Evolutionary conservation across 2,113 vertebrate genomes (phyloP).

Genomic region (Neopipo cinnamomea): DNA sequence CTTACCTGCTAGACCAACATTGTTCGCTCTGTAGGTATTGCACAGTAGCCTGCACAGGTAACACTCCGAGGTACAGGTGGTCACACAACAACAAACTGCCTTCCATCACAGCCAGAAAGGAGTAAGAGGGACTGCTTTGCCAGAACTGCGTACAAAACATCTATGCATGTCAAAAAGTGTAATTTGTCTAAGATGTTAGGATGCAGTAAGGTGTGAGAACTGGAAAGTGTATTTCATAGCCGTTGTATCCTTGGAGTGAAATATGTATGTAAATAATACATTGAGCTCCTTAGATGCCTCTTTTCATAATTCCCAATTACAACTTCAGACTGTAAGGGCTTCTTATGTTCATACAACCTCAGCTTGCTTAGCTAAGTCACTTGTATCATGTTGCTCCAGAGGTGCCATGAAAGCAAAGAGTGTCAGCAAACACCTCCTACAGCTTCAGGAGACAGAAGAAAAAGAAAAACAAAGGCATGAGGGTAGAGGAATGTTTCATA

Average conservation of each 20-base stretch:
- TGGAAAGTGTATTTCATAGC: neutral
- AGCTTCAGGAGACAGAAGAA: neutral
- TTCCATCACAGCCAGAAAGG: neutral
- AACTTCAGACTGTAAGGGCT: neutral
- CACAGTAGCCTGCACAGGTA: neutral
- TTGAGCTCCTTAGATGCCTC: neutral
- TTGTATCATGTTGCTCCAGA: neutral
- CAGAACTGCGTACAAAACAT: neutral
- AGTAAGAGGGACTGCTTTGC: neutral
- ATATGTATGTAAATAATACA: neutral
- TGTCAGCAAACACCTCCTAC: slow-evolving; percentile 43
- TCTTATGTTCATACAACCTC: neutral
- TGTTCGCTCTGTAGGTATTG: rapidly evolving
- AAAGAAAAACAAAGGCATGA: slow-evolving; percentile 23
- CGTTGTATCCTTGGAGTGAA: neutral
- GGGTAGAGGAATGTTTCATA: slow-evolving; percentile 12
- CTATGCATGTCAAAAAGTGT: neutral
- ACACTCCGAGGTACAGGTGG: neutral
- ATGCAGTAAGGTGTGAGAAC: neutral
- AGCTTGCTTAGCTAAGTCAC: slow-evolving; percentile 13
- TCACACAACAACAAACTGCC: neutral
- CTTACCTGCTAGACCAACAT: neutral
- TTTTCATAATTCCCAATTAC: neutral
- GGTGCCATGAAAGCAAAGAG: neutral
- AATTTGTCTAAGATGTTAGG: neutral